phyloP scores from a whole-genome alignment of 2,113 vertebrate genomes.

The Canis aureus region DNA sequence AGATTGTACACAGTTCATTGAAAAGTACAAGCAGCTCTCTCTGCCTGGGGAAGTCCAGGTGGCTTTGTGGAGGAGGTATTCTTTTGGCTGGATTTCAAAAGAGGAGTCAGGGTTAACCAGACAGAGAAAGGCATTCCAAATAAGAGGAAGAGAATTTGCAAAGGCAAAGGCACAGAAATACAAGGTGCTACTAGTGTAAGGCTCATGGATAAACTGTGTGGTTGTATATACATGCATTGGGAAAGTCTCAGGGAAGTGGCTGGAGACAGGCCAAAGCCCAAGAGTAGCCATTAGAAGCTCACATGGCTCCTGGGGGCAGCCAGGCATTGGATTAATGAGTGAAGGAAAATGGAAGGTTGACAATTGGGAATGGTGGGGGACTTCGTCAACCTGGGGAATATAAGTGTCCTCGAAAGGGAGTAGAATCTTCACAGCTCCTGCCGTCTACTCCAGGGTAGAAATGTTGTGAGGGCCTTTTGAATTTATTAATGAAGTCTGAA shows the following conservation, averaged over 20 bases:
- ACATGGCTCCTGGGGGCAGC: neutral
- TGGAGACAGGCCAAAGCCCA: neutral
- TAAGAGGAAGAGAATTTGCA: neutral
- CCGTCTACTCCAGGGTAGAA: neutral
- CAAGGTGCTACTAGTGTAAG: neutral
- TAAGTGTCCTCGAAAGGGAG: neutral
- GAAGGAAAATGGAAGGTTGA: neutral
- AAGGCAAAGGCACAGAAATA: neutral
- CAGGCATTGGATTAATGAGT: neutral
- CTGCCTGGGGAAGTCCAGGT: neutral
- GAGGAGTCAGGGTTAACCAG: neutral
- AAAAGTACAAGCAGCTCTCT: neutral
- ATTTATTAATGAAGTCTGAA: neutral
- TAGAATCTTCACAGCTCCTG: neutral
- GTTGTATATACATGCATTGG: fast-evolving
- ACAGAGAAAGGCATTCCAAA: neutral
- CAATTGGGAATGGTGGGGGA: neutral
- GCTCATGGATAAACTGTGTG: neutral
- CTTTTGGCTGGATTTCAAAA: neutral
- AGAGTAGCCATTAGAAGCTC: neutral
- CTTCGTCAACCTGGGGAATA: neutral
- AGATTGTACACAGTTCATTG: neutral
- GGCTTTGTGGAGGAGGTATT: neutral
- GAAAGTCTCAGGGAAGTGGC: neutral
- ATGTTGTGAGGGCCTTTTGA: neutral